phyloP scores from a whole-genome alignment of 2,797 vertebrate species.

The Orestias chungarensis region DNA sequence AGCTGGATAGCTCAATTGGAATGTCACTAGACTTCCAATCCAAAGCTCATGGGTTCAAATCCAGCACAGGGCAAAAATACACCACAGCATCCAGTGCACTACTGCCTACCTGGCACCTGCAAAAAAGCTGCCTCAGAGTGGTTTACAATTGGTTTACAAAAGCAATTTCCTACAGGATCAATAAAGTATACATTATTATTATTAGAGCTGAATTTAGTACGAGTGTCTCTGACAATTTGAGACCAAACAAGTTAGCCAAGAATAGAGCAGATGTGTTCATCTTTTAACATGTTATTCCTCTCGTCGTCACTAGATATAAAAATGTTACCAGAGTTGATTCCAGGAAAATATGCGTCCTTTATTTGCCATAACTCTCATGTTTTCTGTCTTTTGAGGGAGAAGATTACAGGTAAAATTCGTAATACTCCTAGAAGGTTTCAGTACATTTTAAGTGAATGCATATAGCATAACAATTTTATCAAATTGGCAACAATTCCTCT shows the following conservation, averaged over 20 bases:
- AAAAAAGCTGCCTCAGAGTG: too few relatives aligned
- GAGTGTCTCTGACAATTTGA: constrained; percentile 27
- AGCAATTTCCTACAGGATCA: too few relatives aligned
- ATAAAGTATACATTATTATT: too few relatives aligned
- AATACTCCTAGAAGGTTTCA: background rate
- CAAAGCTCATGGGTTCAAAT: too few relatives aligned
- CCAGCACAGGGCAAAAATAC: too few relatives aligned
- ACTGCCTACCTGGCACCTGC: too few relatives aligned
- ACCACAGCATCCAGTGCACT: too few relatives aligned
- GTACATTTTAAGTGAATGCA: background rate
- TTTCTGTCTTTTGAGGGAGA: background rate
- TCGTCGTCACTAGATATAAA: constrained; percentile 11
- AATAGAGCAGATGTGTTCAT: constrained; percentile 1
- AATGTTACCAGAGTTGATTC: constrained; percentile 1
- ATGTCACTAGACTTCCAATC: too few relatives aligned
- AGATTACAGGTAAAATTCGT: background rate
- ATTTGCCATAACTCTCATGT: constrained; percentile 1
- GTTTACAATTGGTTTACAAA: too few relatives aligned
- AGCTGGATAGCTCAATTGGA: too few relatives aligned
- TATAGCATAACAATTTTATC: background rate
- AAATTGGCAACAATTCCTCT: background rate
- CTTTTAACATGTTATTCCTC: background rate
- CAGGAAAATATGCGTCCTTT: constrained; percentile 9
- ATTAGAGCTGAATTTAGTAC: constrained; percentile 38
- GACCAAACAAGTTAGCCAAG: constrained; percentile 26